These are phyloP conservation scores for Tursiops truncatus DNA, from an alignment of 2,113 vertebrate genomes.

Conservation along the genomic window DNA sequence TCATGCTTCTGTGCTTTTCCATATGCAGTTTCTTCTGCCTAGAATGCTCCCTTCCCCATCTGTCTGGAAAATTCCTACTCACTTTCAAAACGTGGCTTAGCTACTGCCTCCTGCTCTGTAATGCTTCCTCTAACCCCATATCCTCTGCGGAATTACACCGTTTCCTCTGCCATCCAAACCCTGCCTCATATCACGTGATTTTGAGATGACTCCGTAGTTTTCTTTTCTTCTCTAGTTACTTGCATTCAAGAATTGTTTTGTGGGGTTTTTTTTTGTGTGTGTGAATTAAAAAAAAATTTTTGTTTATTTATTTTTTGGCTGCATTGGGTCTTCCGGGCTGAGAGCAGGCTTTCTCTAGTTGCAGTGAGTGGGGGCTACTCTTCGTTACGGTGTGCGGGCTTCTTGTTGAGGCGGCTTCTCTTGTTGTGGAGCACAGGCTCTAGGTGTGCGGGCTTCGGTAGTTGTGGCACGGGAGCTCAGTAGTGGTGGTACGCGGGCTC, in stretches of 20 bases:
- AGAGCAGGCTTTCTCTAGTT: too few species aligned
- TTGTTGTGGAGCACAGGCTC: too few species aligned
- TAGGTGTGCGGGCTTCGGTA: too few species aligned
- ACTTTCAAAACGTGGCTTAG: background rate
- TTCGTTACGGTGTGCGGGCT: too few species aligned
- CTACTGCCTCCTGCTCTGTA: background rate
- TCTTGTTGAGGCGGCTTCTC: too few species aligned
- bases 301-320: too few species aligned
- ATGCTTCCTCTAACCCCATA: background rate
- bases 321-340: too few species aligned
- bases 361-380: too few species aligned
- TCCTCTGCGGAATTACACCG: background rate
- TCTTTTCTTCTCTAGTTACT: conserved; percentile 27
- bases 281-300: fast-evolving
- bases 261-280: background rate
- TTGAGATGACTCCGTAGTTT: conserved; percentile 24
- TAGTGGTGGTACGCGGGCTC: too few species aligned
- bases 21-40: conserved; percentile 20
- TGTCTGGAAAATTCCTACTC: conserved; percentile 62
- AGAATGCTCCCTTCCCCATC: conserved; percentile 18
- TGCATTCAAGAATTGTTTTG: conserved; percentile 6
- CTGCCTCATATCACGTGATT: background rate
- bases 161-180: background rate
- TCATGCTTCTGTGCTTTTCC: conserved; percentile 52
- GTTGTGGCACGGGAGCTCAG: too few species aligned